Evolutionary conservation across 2,888 invertebrate species (phyloP).

Genomic region (Dryobota labecula): DNA sequence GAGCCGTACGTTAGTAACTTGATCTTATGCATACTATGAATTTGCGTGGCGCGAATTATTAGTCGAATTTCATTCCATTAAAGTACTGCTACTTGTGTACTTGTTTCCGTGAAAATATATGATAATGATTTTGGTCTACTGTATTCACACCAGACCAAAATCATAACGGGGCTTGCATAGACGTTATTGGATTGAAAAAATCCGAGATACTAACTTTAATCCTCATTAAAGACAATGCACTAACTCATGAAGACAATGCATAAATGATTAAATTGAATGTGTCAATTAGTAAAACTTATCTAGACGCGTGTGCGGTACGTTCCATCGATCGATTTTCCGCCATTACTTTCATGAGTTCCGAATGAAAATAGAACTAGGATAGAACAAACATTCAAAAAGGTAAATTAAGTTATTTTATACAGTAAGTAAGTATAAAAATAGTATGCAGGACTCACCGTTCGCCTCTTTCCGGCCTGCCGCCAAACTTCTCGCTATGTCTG

Average conservation of each 20-base stretch:
- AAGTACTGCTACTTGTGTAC: not conserved
- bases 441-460: conserved; percentile 71
- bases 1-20: conserved; percentile 32
- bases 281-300: conserved; percentile 15
- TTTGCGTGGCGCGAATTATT: not conserved
- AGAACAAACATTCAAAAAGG: not conserved
- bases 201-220: not conserved
- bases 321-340: conserved; percentile 39
- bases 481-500: conserved; percentile 84
- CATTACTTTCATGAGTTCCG: conserved; percentile 14
- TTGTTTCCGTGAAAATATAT: not conserved
- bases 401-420: not conserved
- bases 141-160: too few species aligned
- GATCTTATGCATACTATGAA: conserved; percentile 40
- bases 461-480: conserved; percentile 76
- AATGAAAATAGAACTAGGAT: conserved; percentile 19
- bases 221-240: not conserved
- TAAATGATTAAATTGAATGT: conserved; percentile 25
- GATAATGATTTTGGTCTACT: not conserved
- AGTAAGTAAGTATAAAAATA: not conserved
- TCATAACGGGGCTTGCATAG: not conserved
- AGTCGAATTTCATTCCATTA: conserved; percentile 16
- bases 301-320: conserved; percentile 17
- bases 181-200: too few species aligned
- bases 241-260: conserved; percentile 13